phyloP scores from a whole-genome alignment of 1,140 invertebrate species.

The Meloidogyne floridensis region DNA sequence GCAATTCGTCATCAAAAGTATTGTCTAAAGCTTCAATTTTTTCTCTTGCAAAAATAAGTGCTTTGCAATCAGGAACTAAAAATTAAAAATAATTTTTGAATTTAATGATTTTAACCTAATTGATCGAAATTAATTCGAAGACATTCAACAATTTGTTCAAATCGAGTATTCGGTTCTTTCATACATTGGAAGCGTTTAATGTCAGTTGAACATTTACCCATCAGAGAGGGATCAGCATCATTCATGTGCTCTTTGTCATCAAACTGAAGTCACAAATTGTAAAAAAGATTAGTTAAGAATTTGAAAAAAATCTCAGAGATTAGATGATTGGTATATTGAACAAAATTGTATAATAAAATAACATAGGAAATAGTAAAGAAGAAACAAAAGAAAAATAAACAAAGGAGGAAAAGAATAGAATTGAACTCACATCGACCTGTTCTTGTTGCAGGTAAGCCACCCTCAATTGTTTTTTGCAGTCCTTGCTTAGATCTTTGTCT shows the following conservation, averaged over 20 bases:
- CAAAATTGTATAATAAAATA: neutral
- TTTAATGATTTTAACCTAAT: conserved; percentile 40
- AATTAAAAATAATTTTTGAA: conserved; percentile 21
- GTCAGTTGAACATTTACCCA: conserved; percentile 77
- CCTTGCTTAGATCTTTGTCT: conserved; percentile 80
- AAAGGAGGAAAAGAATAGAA: conserved; percentile 30
- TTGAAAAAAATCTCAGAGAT: conserved; percentile 4
- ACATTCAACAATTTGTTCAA: conserved; percentile 78
- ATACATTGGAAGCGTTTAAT: conserved; percentile 71
- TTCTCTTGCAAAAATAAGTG: conserved; percentile 60
- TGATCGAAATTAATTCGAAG: conserved; percentile 58
- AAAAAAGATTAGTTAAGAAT: neutral
- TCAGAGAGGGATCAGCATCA: conserved; percentile 78
- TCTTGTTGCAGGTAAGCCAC: conserved; percentile 65
- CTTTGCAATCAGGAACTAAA: conserved; percentile 60
- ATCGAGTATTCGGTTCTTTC: conserved; percentile 74
- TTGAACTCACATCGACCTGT: conserved; percentile 65
- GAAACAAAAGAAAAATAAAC: conserved; percentile 21
- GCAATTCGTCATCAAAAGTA: conserved; percentile 61
- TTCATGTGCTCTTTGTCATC: conserved; percentile 65
- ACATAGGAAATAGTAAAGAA: neutral
- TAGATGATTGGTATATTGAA: neutral
- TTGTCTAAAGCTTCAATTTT: conserved; percentile 64
- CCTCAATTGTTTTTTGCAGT: conserved; percentile 66
- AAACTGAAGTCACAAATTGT: conserved; percentile 51